Evolutionary conservation across 2,797 vertebrate genomes (phyloP).

Genomic region (Malurus leucopterus): DNA sequence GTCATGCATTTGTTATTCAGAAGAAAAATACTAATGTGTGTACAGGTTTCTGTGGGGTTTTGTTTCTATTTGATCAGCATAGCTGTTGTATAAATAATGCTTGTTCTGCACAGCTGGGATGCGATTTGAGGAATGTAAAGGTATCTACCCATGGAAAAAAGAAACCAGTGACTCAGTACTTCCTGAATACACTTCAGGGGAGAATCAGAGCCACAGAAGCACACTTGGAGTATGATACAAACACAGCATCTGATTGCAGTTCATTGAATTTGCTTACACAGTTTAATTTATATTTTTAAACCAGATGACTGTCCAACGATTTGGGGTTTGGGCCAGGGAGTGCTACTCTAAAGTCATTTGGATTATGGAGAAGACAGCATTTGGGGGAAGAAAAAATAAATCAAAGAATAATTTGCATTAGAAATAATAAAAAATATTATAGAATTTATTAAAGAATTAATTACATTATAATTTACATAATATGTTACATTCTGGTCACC

Average conservation of each 20-base stretch:
- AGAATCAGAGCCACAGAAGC: neutral
- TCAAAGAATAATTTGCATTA: too few species aligned
- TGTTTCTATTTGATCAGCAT: neutral
- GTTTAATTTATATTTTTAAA: neutral
- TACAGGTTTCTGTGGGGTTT: neutral
- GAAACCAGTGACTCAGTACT: neutral
- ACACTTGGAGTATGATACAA: neutral
- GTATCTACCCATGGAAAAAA: neutral
- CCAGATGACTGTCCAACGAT: neutral
- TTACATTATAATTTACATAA: too few species aligned
- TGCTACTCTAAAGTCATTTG: neutral
- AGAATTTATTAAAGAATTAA: too few species aligned
- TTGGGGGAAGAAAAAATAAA: neutral
- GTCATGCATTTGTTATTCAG: neutral
- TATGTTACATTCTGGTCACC: neutral
- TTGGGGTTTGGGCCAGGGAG: neutral
- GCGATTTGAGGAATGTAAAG: constrained; percentile 1
- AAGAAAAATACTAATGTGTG: neutral
- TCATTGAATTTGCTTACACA: neutral
- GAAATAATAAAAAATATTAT: too few species aligned
- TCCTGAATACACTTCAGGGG: neutral
- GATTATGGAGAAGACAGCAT: neutral
- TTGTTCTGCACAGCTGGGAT: constrained; percentile 25
- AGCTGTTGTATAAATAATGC: constrained; percentile 1
- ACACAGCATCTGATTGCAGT: neutral